These are phyloP conservation scores for Montifringilla adamsi DNA, from an alignment of 2,113 vertebrate species.

Conservation along the genomic window DNA sequence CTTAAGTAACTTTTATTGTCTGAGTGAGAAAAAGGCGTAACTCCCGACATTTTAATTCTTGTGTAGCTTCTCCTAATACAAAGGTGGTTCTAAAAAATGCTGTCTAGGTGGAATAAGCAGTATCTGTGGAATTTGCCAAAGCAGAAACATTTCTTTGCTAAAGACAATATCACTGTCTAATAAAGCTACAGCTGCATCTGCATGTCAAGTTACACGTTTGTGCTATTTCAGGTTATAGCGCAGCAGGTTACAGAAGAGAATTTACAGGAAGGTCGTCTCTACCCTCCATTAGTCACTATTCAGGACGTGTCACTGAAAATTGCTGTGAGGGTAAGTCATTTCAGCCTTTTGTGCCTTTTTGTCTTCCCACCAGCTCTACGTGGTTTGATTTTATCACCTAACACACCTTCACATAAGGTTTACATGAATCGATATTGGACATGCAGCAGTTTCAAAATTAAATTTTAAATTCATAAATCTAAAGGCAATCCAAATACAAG, in stretches of 20 bases:
- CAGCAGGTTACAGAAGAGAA: slow-evolving; percentile 86
- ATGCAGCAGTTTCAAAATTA: not conserved
- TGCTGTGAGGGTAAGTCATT: slow-evolving; percentile 82
- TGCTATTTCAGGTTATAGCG: slow-evolving; percentile 82
- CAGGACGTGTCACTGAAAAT: slow-evolving; percentile 86
- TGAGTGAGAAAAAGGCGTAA: not conserved
- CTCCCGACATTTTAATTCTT: not conserved
- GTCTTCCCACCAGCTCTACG: accelerated
- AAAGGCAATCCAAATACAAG: not conserved
- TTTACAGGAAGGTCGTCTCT: slow-evolving; percentile 88
- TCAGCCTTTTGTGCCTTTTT: not conserved
- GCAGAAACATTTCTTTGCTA: not conserved
- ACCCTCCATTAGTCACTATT: slow-evolving; percentile 88
- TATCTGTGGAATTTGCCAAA: not conserved
- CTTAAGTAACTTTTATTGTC: not conserved
- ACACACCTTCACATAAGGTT: not conserved
- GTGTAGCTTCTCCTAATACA: not conserved
- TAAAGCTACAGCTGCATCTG: not conserved
- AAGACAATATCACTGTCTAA: not conserved
- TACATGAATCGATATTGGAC: not conserved
- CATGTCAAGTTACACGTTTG: not conserved
- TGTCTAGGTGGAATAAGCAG: not conserved
- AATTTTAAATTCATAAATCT: not conserved
- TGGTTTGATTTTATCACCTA: not conserved
- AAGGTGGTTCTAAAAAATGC: not conserved